Base-by-base conservation (phyloP, 1,140 invertebrate species). In the Cydia pomonella region DNA sequence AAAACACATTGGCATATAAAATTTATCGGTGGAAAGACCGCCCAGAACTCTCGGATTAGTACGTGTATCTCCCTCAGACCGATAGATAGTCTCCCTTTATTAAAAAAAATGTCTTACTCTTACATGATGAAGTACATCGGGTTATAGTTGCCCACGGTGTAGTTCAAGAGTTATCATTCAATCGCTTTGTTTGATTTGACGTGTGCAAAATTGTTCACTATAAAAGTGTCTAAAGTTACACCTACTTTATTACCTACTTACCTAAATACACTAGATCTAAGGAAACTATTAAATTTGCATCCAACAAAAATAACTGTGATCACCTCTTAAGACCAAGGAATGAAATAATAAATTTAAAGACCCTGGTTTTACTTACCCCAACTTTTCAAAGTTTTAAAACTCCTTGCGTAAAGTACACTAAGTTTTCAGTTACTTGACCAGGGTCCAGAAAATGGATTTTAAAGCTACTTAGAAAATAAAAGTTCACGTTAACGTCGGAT, bases 401-500 rank as follows among this genome's bases (percentile, higher is more conserved):
- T 29, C 27, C 7, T 66, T 2, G 9, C 18, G 21, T n/a, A 69
- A 69, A 33, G 64, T 69, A 69, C 29, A 33, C 25, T 33, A 33
- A 18, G 27, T 69, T 69, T 69, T 7, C 2, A 29, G 23, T 41
- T 21, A 66, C 27, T 69, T 7, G n/a, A 33, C 29, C 64, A 69
- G 29, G 64, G 64, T 33, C 29, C 16, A 66, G 29, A 69, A 38
- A 69, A 18, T 69, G 33, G 7, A 21, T 69, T 33, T 41, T 69
- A 69, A 66, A 33, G 29, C 64, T 69, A 69, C 64, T 69, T 69
- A 69, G 29, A 69, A n/a, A 69, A 69, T 69, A 69, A 69, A 69
- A 69, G 64, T 69, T 69, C 1, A 69, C 12, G 64, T 18, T 38
- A 69, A 69, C 29, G 63, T 7, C 63, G 33, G 64, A 38, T 69